phyloP scores from a whole-genome alignment of 2,888 invertebrate genomes.

The Drosophila koepferae region DNA sequence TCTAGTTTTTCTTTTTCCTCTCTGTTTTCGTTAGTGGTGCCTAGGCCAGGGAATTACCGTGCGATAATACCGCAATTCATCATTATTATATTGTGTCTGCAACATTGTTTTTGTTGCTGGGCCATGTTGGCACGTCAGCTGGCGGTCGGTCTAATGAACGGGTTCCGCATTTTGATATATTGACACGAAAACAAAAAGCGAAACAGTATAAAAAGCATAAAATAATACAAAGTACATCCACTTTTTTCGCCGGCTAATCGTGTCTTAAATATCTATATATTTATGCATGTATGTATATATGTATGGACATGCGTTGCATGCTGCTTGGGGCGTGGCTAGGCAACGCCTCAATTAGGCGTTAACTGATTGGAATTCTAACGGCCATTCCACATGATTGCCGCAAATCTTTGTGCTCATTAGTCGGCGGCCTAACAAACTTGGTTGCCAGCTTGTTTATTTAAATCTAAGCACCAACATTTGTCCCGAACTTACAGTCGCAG shows the following conservation, averaged over 20 bases:
- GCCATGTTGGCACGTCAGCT: constrained; percentile 51
- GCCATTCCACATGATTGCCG: constrained; percentile 61
- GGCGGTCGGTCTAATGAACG: constrained; percentile 66
- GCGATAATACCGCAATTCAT: constrained; percentile 82
- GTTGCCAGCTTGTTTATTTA: constrained; percentile 62
- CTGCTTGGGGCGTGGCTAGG: constrained; percentile 40
- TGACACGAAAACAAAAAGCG: constrained; percentile 54
- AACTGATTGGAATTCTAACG: constrained; percentile 74
- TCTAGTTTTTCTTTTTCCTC: constrained; percentile 61
- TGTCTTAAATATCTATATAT: constrained; percentile 34
- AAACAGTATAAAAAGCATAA: constrained; percentile 22
- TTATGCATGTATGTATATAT: constrained; percentile 25
- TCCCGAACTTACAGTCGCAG: constrained; percentile 20
- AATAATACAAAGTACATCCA: constrained; percentile 45
- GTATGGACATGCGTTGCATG: constrained; percentile 43
- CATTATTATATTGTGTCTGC: constrained; percentile 75
- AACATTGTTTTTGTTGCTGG: constrained; percentile 24
- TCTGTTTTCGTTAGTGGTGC: constrained; percentile 38
- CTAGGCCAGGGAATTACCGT: constrained; percentile 69
- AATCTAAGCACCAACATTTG: constrained; percentile 58
- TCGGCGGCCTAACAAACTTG: constrained; percentile 48
- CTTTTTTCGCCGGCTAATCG: constrained; percentile 30
- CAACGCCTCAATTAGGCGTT: constrained; percentile 71
- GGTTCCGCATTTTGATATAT: constrained; percentile 76
- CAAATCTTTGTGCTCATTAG: constrained; percentile 68